phyloP scores from a whole-genome alignment of 1,140 invertebrate species.

The Drosophila nebulosa region DNA sequence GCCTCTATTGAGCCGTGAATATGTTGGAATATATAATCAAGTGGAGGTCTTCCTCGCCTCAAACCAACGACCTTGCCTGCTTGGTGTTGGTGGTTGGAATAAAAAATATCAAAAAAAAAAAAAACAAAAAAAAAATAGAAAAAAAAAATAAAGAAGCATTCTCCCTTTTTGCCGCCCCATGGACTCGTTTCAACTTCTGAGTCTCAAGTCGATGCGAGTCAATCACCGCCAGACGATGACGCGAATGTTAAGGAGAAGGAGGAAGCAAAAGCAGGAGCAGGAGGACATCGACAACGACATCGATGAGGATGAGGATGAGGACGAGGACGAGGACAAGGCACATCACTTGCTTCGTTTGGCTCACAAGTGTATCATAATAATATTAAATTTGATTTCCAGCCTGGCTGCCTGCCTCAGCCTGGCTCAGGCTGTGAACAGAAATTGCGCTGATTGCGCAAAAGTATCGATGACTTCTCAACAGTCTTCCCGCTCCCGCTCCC shows the following conservation, averaged over 20 bases:
- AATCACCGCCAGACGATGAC: slow-evolving; percentile 39
- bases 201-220: slow-evolving; percentile 48
- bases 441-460: slow-evolving; percentile 78
- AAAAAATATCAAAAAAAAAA: not conserved
- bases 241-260: not conserved
- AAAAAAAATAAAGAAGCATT: not conserved
- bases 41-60: slow-evolving; percentile 48
- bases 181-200: slow-evolving; percentile 18
- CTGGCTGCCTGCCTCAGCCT: not conserved
- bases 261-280: not conserved
- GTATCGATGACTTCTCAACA: slow-evolving; percentile 76
- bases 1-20: slow-evolving; percentile 74
- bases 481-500: not conserved
- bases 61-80: slow-evolving; percentile 20
- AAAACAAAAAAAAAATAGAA: not conserved
- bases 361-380: slow-evolving; percentile 79
- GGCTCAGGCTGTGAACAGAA: slow-evolving; percentile 55
- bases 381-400: slow-evolving; percentile 77
- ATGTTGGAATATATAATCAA: slow-evolving; percentile 79
- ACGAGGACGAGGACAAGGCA: slow-evolving; percentile 24
- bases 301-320: not conserved
- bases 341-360: slow-evolving; percentile 67
- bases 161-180: slow-evolving; percentile 7
- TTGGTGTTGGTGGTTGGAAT: slow-evolving; percentile 22
- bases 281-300: not conserved